Base-by-base conservation (phyloP, 1,140 invertebrate genomes). In the Camponotus floridanus region DNA sequence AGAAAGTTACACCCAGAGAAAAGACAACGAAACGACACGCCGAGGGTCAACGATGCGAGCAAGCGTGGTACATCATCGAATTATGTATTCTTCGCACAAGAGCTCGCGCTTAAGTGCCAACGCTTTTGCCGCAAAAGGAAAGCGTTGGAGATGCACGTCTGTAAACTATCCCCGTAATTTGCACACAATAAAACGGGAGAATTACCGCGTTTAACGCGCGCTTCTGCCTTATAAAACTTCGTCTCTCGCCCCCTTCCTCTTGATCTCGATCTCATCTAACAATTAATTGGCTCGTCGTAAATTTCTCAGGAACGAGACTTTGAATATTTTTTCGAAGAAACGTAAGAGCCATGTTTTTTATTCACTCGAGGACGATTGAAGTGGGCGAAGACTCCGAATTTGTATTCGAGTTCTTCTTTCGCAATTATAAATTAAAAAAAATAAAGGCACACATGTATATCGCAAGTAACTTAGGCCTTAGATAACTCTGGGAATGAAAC, bases 401-500 rank as follows among this genome's bases (percentile, higher is more conserved):
- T 7, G 2, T 4, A 26, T 26, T 26, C 8, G 21, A 87, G 68
- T 79, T 67, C 21, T 18, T 48, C 11, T 62, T 74, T 42, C 31
- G 9, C 48, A n/a, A n/a, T 21, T 31, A n/a, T n/a, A 51, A 36
- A 74, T 26, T 31, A 0, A 26, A 26, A 80, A 68, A 64, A 64
- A 87, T 18, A 13, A 3, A 26, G 0, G 9, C 9, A 51, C 21
- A 76, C 59, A 51, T 87, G 91, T 90, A 88, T 88, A 88, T 74
- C 42, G 62, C 83, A 71, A 62, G 11, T 83, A 68, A 76, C 71
- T 45, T 45, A 2, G 83, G 74, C 87, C 18, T 4, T 70, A 86
- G 73, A 62, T 36, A 88, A 26, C 90, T 91, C 92, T 90, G 88
- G 90, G 83, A 93, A 94, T n/a, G n/a, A n/a, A n/a, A n/a, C n/a